These are phyloP conservation scores for Cyclopterus lumpus DNA, from an alignment of 2,797 vertebrate genomes.

Conservation along the genomic window DNA sequence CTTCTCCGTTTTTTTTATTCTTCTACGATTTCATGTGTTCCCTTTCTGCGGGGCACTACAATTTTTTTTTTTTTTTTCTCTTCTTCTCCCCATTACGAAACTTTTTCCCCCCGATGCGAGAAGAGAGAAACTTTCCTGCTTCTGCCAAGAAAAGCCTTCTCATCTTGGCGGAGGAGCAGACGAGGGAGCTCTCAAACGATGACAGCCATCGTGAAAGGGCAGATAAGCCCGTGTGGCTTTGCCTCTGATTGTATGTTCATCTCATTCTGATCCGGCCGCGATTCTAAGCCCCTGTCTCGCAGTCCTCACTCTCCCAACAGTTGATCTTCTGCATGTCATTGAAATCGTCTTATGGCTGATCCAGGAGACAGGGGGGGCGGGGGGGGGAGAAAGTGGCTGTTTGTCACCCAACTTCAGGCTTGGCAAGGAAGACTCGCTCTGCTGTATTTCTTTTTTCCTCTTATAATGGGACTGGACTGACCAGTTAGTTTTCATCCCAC, in stretches of 20 bases:
- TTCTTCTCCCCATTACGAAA: conserved; percentile 58
- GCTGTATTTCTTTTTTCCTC: conserved; percentile 44
- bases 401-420: conserved; percentile 80
- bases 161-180: conserved; percentile 80
- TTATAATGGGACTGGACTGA: conserved; percentile 54
- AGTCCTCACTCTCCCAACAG: conserved; percentile 82
- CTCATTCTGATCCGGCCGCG: conserved; percentile 84
- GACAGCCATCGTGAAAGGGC: conserved; percentile 84
- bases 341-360: conserved; percentile 85
- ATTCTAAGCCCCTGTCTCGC: conserved; percentile 85
- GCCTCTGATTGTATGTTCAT: conserved; percentile 85
- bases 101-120: conserved; percentile 70
- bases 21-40: conserved; percentile 69
- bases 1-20: conserved; percentile 71
- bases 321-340: conserved; percentile 86
- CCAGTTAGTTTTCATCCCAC: conserved; percentile 39
- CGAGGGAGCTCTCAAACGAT: conserved; percentile 79
- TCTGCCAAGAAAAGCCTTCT: conserved; percentile 76
- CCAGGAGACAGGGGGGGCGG: conserved; percentile 80
- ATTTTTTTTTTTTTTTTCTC: conserved; percentile 59
- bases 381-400: conserved; percentile 78
- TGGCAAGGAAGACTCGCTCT: conserved; percentile 67
- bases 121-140: conserved; percentile 71
- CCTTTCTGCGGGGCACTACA: conserved; percentile 63
- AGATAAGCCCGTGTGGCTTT: conserved; percentile 84